These are phyloP conservation scores for Siniperca undulata DNA, from an alignment of 2,797 vertebrate species.

Conservation along the genomic window DNA sequence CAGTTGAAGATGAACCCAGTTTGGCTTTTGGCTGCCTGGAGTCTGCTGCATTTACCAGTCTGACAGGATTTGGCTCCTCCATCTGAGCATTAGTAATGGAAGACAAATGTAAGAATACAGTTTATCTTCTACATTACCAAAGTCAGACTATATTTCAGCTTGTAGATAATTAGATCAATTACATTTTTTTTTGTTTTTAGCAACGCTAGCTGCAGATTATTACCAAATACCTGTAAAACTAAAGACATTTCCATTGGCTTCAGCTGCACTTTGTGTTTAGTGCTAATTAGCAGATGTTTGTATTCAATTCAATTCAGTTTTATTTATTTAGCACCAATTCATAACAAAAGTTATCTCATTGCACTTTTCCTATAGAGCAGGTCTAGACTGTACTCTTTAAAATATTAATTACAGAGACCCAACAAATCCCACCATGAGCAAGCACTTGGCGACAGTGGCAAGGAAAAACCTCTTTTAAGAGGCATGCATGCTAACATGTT, in stretches of 20 bases:
- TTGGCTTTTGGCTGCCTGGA: constrained; percentile 1
- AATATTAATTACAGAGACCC: no score
- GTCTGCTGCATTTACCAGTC: constrained; percentile 13
- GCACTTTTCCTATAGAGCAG: no score
- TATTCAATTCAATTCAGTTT: no score
- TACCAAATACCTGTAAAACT: not conserved
- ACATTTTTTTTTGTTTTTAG: not conserved
- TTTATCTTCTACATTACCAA: constrained; percentile 2
- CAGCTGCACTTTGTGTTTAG: not conserved
- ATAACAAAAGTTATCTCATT: no score
- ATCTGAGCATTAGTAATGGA: constrained; percentile 14
- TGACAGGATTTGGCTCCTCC: constrained; percentile 18
- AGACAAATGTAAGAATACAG: not conserved
- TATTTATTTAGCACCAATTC: no score
- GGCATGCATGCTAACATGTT: no score
- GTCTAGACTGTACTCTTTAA: no score
- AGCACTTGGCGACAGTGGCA: no score
- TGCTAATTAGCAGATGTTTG: not conserved
- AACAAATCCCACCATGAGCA: no score
- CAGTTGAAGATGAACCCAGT: not conserved
- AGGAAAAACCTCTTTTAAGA: no score
- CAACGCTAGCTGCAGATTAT: not conserved
- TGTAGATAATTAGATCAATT: not conserved
- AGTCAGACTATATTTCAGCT: constrained; percentile 4
- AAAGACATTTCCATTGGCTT: not conserved